Base-by-base conservation (phyloP, 37 sponge, comb jelly and placozoan species). In the Crambe crambe region DNA sequence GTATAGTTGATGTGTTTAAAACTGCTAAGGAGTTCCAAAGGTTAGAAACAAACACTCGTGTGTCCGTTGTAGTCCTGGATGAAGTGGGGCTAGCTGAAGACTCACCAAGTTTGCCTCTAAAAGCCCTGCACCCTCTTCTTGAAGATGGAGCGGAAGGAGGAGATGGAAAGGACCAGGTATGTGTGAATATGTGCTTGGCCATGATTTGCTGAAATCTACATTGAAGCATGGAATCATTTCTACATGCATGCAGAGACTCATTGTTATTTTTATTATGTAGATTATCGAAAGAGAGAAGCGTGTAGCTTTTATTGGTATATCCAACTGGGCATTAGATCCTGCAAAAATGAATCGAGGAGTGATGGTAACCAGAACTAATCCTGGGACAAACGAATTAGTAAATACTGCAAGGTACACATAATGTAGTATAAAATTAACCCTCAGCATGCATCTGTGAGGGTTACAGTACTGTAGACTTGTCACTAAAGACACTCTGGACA, bases 301-400 rank as follows among this genome's bases (percentile, higher is more conserved):
- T 37, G 93, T 92, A 26, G 88, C 93, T 20, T 92, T 92, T 37
- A 88, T 92, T 80, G 95, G 95, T 79, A 91, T 97, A 5, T 97
- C 97, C 29, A 97, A 97, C 78, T 97, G 97, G 97, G 91, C 97
- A 40, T 78, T 97, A 5, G 97, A 97, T 63, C 94, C 97, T 26
- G 97, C 97, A 10, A 97, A 97, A 61, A 97, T 97, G 97, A 97
- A 97, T 74, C 75, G 97, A 63, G 97, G 97, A 5, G 81, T 95
- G 23, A 91, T 91, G 89, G 87, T 95, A 25, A 78, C 84, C 36
- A 84, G 95, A 82, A 87, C 85, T 40, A 74, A 79, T 34, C 95
- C 95, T 51, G 70, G 60, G 54, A 40, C n/a, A 10, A 56, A 82
- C 3, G 95, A 95, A 36, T 81, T 95, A n/a, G n/a, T n/a, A n/a